A percentile compares a stretch with the other conserved stretches of the same genome.
Conservation (phyloP, 2,113 vertebrate genomes). For the Lutjanus erythropterus region DNA sequence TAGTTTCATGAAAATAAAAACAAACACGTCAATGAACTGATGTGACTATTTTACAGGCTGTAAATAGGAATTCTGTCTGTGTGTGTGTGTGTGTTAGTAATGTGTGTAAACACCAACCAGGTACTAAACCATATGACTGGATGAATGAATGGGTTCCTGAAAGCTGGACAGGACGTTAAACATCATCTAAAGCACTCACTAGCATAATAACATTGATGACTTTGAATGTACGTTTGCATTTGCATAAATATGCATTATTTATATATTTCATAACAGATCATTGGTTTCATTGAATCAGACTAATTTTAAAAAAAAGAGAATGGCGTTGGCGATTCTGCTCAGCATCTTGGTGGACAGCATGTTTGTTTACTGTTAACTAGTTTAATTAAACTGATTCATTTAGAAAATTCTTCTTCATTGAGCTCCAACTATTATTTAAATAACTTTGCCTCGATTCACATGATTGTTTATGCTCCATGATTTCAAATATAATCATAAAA, state of each 20-base stretch:
- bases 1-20: constrained; percentile 6
- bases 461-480: neutral
- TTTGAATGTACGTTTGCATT: neutral
- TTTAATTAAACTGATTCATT: constrained; percentile 11
- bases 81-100: constrained; percentile 26
- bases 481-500: neutral
- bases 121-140: constrained; percentile 3
- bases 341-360: neutral
- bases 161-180: constrained; percentile 5
- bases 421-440: neutral
- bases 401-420: neutral
- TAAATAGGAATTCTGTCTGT: neutral
- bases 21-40: neutral
- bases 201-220: neutral
- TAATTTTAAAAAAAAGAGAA: neutral
- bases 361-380: constrained; percentile 57
- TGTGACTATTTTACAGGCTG: neutral
- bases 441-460: neutral
- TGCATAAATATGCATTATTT: neutral
- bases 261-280: neutral
- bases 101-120: constrained; percentile 40
- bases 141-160: constrained; percentile 23
- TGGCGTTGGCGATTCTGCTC: neutral
- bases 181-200: neutral
- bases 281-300: neutral